A percentile compares a stretch with the other conserved stretches of the same genome.
These are phyloP conservation scores for Macropis europaea DNA, from an alignment of 2,888 invertebrate genomes.

Conservation along the genomic window DNA sequence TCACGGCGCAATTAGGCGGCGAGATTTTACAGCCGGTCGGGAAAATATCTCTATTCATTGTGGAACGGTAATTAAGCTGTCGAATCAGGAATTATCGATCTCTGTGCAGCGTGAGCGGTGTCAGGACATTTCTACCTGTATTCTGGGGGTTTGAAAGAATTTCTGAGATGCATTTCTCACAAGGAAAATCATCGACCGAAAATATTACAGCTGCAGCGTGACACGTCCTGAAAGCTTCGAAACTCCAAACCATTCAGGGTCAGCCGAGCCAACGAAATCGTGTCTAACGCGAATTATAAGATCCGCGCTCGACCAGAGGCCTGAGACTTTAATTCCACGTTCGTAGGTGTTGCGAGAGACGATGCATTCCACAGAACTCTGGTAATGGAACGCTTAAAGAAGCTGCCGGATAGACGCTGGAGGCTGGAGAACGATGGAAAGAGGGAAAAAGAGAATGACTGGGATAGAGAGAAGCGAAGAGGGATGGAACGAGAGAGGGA, in stretches of 20 bases:
- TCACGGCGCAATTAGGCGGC: conserved; percentile 14
- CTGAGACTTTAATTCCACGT: too few relatives aligned
- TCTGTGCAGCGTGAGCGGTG: too few relatives aligned
- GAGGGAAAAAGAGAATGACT: conserved; percentile 36
- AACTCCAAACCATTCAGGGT: too few relatives aligned
- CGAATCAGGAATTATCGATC: conserved; percentile 3
- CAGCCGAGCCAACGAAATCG: too few relatives aligned
- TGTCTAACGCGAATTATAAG: too few relatives aligned
- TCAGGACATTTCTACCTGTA: too few relatives aligned
- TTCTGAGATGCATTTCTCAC: too few relatives aligned
- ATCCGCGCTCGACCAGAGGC: too few relatives aligned
- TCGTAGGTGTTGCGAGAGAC: conserved; percentile 64
- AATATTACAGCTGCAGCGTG: too few relatives aligned
- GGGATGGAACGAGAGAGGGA: conserved; percentile 36
- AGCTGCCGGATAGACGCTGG: conserved; percentile 59
- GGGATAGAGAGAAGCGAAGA: conserved; percentile 11
- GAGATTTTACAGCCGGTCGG: conserved; percentile 12
- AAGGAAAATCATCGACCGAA: too few relatives aligned
- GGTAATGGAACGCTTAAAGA: conserved; percentile 73
- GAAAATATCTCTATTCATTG: conserved; percentile 6
- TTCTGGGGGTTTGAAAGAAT: too few relatives aligned
- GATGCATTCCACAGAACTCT: conserved; percentile 65
- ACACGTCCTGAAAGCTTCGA: too few relatives aligned
- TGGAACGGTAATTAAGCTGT: conserved; percentile 18
- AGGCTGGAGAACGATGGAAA: conserved; percentile 38